These are phyloP conservation scores for Porites lobata DNA, from an alignment of 92 coral and sea anemone genomes.

Conservation along the genomic window DNA sequence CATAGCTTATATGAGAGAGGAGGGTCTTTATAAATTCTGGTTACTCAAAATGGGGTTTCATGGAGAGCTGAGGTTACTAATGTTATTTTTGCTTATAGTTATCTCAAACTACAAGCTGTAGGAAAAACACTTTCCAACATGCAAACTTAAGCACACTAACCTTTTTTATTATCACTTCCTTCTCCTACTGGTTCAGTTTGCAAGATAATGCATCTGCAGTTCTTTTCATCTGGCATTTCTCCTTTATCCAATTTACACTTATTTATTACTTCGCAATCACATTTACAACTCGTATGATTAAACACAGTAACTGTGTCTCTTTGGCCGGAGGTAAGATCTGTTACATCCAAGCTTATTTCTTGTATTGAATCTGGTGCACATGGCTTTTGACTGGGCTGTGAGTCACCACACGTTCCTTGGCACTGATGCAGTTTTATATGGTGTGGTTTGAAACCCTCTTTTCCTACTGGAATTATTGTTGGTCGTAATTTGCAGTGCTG, in stretches of 20 bases:
- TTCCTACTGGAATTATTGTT: conserved; percentile 12
- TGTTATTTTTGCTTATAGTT: too few species aligned
- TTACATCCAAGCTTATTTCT: conserved; percentile 1
- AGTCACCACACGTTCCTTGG: conserved; percentile 58
- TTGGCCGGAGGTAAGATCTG: too few species aligned
- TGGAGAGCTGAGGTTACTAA: too few species aligned
- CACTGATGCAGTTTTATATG: conserved; percentile 65
- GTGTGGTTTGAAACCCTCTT: conserved; percentile 33
- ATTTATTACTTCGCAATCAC: not conserved
- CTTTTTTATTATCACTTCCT: not conserved
- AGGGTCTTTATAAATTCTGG: too few species aligned
- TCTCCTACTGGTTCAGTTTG: too few species aligned
- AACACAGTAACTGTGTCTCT: too few species aligned
- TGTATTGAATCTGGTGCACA: not conserved
- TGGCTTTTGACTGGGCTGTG: conserved; percentile 34
- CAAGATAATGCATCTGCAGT: conserved; percentile 15
- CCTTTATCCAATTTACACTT: not conserved
- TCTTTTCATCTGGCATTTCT: not conserved
- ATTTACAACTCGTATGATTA: conserved; percentile 45
- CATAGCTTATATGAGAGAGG: too few species aligned
- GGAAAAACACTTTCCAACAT: not conserved
- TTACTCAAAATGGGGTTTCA: too few species aligned
- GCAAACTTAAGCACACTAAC: not conserved
- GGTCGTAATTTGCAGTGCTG: conserved; percentile 60
- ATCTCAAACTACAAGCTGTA: too few species aligned